Evolutionary conservation across 2,113 vertebrate genomes (phyloP).

Genomic region (Centropus bengalensis): DNA sequence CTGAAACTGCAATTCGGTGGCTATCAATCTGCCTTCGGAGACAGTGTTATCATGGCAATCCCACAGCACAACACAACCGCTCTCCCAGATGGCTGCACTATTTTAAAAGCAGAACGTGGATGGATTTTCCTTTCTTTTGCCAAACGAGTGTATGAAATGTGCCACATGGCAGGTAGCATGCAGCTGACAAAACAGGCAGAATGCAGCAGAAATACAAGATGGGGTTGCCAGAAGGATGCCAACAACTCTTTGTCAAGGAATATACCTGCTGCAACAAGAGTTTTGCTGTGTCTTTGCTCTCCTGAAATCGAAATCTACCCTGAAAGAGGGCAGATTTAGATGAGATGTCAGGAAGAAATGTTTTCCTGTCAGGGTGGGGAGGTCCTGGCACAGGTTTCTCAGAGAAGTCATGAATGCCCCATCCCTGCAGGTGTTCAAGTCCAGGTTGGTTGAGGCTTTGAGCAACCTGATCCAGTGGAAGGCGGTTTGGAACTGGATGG

Average conservation of each 20-base stretch:
- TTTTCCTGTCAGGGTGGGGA: too few relatives aligned
- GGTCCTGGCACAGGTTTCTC: too few relatives aligned
- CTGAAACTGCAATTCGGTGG: background rate
- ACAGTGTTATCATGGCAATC: background rate
- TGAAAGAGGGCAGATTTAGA: too few relatives aligned
- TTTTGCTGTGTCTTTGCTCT: background rate
- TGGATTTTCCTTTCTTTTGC: conserved; percentile 44
- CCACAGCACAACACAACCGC: conserved; percentile 26
- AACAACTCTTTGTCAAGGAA: background rate
- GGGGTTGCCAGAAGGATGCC: conserved; percentile 36
- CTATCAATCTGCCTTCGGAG: conserved; percentile 11
- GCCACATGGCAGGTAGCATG: conserved; percentile 61
- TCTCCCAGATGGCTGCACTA: conserved; percentile 24
- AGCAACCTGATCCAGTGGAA: too few relatives aligned
- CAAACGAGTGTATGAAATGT: conserved; percentile 11
- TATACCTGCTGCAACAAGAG: background rate
- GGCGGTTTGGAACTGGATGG: too few relatives aligned
- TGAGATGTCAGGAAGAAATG: too few relatives aligned
- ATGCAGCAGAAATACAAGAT: conserved; percentile 60
- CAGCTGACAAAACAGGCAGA: conserved; percentile 54
- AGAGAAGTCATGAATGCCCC: too few relatives aligned
- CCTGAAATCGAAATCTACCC: background rate
- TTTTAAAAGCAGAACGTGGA: conserved; percentile 29
- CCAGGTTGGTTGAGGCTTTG: too few relatives aligned
- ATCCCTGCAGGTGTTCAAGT: too few relatives aligned